Percentiles rank a stretch among this genome's conserved stretches.
phyloP scores from a whole-genome alignment of 2,888 invertebrate genomes.

The Temnothorax ravouxi region DNA sequence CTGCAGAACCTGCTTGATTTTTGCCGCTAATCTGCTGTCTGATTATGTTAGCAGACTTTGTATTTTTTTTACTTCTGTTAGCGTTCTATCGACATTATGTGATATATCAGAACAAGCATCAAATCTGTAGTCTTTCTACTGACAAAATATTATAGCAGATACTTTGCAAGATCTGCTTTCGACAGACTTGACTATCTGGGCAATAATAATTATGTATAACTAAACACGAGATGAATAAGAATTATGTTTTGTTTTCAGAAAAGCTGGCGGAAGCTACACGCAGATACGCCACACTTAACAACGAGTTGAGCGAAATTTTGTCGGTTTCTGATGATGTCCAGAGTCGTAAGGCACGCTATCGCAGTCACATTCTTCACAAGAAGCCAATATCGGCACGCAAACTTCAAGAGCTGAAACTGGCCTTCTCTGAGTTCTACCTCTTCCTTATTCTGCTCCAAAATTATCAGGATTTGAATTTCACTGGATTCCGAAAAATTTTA shows the following conservation, averaged over 20 bases:
- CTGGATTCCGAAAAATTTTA: constrained; percentile 95
- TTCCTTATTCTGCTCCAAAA: constrained; percentile 95
- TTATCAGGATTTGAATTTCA: constrained; percentile 95
- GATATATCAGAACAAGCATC: too few relatives aligned
- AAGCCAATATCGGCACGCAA: constrained; percentile 89
- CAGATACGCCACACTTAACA: constrained; percentile 91
- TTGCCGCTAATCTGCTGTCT: too few relatives aligned
- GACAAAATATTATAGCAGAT: too few relatives aligned
- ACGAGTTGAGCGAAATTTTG: constrained; percentile 89
- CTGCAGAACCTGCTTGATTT: too few relatives aligned
- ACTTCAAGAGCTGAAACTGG: constrained; percentile 93
- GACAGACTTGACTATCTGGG: too few relatives aligned
- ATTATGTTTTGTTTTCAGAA: constrained; percentile 86
- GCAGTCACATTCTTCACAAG: constrained; percentile 79
- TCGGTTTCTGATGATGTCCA: constrained; percentile 85
- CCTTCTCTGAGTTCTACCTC: constrained; percentile 96
- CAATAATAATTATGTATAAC: background rate
- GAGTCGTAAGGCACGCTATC: constrained; percentile 67
- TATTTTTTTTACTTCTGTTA: too few relatives aligned
- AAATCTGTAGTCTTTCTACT: too few relatives aligned
- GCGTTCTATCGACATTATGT: too few relatives aligned
- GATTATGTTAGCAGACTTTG: too few relatives aligned
- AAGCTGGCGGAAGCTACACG: constrained; percentile 95
- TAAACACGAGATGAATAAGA: background rate
- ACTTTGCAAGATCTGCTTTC: too few relatives aligned